phyloP scores from a whole-genome alignment of 2,888 invertebrate species.

The Seira ritae region DNA sequence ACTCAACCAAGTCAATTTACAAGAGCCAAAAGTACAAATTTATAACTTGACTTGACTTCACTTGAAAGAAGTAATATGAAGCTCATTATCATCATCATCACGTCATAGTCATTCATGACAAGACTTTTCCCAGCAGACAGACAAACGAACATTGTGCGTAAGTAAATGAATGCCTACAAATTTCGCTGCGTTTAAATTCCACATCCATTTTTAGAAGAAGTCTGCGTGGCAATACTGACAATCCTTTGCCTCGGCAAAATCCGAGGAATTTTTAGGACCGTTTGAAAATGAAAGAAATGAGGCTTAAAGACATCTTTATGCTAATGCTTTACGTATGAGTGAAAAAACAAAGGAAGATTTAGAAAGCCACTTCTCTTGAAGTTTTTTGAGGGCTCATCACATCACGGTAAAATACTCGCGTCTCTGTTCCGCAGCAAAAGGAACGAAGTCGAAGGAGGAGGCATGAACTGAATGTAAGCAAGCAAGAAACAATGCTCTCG shows the following conservation, averaged over 20 bases:
- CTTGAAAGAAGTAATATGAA: not conserved
- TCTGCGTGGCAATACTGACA: too few species aligned
- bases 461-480: too few species aligned
- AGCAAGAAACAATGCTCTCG: too few species aligned
- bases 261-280: too few species aligned
- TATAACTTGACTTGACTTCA: not conserved
- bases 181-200: not conserved
- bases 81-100: not conserved
- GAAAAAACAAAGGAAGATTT: constrained; percentile 32
- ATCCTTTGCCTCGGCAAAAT: too few species aligned
- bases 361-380: too few species aligned
- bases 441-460: too few species aligned
- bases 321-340: constrained; percentile 38
- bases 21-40: not conserved
- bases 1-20: not conserved
- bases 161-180: not conserved
- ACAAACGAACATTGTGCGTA: not conserved
- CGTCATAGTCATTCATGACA: too few species aligned
- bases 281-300: constrained; percentile 22
- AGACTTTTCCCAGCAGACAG: constrained; percentile 1
- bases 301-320: constrained; percentile 48
- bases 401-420: too few species aligned
- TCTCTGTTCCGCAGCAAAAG: too few species aligned
- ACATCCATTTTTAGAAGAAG: constrained; percentile 2
- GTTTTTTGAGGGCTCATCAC: too few species aligned